Conservation (phyloP, 2,888 invertebrate genomes). For the Tetragonula carbonaria region DNA sequence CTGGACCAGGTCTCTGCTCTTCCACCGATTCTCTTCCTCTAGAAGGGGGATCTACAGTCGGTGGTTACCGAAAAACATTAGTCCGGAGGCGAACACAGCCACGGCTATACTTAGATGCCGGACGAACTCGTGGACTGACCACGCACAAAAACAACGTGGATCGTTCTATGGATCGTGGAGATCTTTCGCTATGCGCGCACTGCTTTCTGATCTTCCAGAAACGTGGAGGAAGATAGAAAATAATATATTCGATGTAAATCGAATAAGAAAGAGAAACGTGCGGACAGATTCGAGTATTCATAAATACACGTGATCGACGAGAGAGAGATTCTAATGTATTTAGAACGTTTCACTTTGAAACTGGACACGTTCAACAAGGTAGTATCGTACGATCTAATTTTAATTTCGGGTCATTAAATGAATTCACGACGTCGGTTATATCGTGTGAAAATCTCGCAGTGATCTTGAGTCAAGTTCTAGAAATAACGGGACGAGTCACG, state of each 20-base stretch:
- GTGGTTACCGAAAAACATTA: conserved; percentile 76
- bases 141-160: conserved; percentile 71
- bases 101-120: conserved; percentile 83
- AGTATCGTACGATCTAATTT: conserved; percentile 51
- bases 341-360: conserved; percentile 31
- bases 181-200: conserved; percentile 1
- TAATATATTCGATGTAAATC: not conserved
- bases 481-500: conserved; percentile 51
- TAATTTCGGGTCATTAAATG: conserved; percentile 51
- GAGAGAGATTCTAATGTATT: conserved; percentile 10
- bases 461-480: conserved; percentile 55
- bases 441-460: conserved; percentile 34
- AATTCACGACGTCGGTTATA: not conserved
- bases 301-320: conserved; percentile 11
- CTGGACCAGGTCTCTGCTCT: conserved; percentile 75
- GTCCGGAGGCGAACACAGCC: conserved; percentile 80
- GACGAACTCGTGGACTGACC: conserved; percentile 76
- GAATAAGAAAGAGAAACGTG: not conserved
- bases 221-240: not conserved
- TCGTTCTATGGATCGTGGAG: conserved; percentile 33
- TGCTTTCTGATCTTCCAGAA: conserved; percentile 18
- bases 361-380: conserved; percentile 33
- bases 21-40: conserved; percentile 65
- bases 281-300: not conserved
- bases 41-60: conserved; percentile 66